Conservation (phyloP, 2,113 vertebrate genomes). For the Ceyx margarethae region DNA sequence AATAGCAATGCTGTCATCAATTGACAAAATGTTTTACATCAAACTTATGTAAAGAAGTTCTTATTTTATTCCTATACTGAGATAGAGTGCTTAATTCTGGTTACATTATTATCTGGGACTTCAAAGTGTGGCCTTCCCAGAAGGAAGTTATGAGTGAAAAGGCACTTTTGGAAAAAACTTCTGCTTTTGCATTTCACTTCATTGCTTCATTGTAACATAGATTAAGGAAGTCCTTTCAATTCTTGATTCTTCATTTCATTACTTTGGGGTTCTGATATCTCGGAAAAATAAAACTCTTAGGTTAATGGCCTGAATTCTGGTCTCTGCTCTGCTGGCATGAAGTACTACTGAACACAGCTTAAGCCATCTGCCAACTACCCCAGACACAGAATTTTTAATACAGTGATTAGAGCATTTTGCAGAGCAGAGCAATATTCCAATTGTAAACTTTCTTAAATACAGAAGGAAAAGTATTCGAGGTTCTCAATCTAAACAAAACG, state of each 20-base stretch:
- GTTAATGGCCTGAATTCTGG: not conserved
- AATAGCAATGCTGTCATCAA: not conserved
- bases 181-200: not conserved
- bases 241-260: not conserved
- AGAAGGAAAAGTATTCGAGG: not conserved
- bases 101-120: not conserved
- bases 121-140: not conserved
- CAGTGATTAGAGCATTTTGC: not conserved
- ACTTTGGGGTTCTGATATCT: not conserved
- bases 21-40: fast-evolving
- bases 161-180: not conserved
- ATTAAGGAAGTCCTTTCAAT: not conserved
- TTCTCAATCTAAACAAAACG: not conserved
- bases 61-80: not conserved
- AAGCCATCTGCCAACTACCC: not conserved
- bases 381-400: not conserved
- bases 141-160: not conserved
- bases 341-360: not conserved
- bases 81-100: not conserved
- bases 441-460: not conserved
- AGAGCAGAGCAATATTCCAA: not conserved
- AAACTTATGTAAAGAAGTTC: not conserved
- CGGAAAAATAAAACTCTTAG: not conserved
- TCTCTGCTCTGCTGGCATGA: not conserved
- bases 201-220: not conserved